Evolutionary conservation across 2,888 invertebrate genomes (phyloP).

Genomic region (Bembecia ichneumoniformis): DNA sequence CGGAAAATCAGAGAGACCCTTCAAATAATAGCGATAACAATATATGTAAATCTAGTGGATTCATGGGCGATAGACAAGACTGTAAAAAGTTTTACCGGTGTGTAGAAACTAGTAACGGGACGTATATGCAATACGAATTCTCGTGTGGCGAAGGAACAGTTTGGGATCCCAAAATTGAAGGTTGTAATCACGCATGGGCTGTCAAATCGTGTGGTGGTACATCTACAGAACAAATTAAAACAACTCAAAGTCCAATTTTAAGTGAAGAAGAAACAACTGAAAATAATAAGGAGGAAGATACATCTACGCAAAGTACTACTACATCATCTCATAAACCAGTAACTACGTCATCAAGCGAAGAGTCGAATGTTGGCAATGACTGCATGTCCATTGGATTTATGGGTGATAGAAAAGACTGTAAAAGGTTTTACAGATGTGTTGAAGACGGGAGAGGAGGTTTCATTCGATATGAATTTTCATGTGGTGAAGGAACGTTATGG

Average conservation of each 20-base stretch:
- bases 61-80: conserved; percentile 76
- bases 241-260: conserved; percentile 5
- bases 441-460: conserved; percentile 70
- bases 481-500: conserved; percentile 83
- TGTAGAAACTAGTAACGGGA: conserved; percentile 74
- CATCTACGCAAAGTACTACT: conserved; percentile 8
- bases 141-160: conserved; percentile 82
- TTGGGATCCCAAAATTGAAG: conserved; percentile 78
- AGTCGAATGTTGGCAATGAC: conserved; percentile 41
- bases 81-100: conserved; percentile 86
- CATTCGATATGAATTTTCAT: conserved; percentile 77
- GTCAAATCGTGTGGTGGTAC: conserved; percentile 44
- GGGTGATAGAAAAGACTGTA: conserved; percentile 76
- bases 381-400: conserved; percentile 75
- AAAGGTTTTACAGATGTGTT: conserved; percentile 82
- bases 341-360: conserved; percentile 12
- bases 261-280: conserved; percentile 11
- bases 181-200: conserved; percentile 78
- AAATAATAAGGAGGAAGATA: conserved; percentile 7
- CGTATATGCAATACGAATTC: conserved; percentile 78
- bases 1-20: conserved; percentile 8
- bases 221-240: background rate
- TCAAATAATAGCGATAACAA: conserved; percentile 6
- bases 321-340: conserved; percentile 10
- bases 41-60: conserved; percentile 74